Evolutionary conservation across 2,888 invertebrate species (phyloP).

Genomic region (Diaprepes abbreviatus): DNA sequence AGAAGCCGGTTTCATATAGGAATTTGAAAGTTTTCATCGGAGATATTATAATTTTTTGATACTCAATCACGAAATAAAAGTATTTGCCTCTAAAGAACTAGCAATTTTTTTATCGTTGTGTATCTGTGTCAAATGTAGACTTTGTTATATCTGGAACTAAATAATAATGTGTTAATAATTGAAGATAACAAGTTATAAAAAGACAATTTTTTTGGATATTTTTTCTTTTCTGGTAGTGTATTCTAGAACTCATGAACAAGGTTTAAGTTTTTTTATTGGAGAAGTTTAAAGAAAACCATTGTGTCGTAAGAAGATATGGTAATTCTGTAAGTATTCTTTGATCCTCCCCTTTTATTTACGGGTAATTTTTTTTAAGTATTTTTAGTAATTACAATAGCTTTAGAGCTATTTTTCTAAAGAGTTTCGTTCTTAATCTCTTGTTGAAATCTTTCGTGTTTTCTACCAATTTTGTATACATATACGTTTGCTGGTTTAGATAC

Average conservation of each 20-base stretch:
- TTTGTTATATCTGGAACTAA: not conserved
- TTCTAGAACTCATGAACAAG: not conserved
- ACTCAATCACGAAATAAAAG: not conserved
- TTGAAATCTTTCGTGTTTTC: constrained; percentile 50
- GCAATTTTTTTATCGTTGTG: not conserved
- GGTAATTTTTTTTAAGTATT: too few relatives aligned
- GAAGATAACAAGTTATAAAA: too few relatives aligned
- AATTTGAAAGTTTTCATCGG: not conserved
- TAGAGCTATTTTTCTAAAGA: too few relatives aligned
- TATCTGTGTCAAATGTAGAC: not conserved
- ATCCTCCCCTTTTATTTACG: too few relatives aligned
- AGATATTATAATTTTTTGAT: not conserved
- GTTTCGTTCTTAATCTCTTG: constrained; percentile 3
- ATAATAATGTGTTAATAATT: not conserved
- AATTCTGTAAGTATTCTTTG: constrained; percentile 67
- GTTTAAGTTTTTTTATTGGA: constrained; percentile 1
- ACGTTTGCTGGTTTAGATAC: too few relatives aligned
- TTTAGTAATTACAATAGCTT: too few relatives aligned
- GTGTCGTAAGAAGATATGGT: constrained; percentile 64
- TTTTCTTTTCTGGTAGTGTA: not conserved
- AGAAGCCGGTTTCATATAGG: not conserved
- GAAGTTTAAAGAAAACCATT: constrained; percentile 3
- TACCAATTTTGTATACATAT: too few relatives aligned
- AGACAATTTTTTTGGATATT: not conserved
- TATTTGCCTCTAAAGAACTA: not conserved